A percentile compares a stretch with the other conserved stretches of the same genome.
phyloP scores from a whole-genome alignment of 2,797 vertebrate genomes.

The Natrix natrix region DNA sequence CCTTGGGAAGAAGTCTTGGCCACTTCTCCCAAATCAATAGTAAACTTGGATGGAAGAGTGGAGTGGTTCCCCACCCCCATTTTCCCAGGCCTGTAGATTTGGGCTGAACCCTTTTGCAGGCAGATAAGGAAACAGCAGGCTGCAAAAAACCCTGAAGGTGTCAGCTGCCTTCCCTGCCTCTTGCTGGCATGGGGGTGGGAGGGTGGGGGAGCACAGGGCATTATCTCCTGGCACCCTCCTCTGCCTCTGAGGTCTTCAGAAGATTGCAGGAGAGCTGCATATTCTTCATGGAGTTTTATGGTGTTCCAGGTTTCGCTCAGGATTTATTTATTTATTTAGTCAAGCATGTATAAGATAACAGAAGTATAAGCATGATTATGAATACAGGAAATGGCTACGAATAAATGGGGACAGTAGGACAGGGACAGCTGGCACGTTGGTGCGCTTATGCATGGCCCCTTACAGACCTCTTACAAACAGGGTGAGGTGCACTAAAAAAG shows the following conservation, averaged over 20 bases:
- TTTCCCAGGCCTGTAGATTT: background rate
- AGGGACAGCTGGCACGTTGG: too few species aligned
- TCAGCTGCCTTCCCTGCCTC: background rate
- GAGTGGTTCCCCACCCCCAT: conserved; percentile 28
- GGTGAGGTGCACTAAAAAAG: too few species aligned
- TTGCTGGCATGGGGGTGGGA: background rate
- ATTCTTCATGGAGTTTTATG: background rate
- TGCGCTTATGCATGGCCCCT: too few species aligned
- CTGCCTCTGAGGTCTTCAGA: background rate
- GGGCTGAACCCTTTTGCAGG: background rate
- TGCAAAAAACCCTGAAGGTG: background rate
- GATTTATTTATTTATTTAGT: too few species aligned
- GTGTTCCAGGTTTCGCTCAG: background rate
- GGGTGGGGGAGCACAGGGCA: background rate
- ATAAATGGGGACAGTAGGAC: too few species aligned
- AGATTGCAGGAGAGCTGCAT: background rate
- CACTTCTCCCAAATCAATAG: too few species aligned
- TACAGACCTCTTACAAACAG: too few species aligned
- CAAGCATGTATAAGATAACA: too few species aligned
- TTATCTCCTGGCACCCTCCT: too few species aligned
- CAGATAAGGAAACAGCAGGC: background rate
- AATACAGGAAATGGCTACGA: too few species aligned
- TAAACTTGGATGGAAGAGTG: conserved; percentile 48
- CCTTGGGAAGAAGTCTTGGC: background rate
- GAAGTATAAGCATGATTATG: too few species aligned